Evolutionary conservation across 2,888 invertebrate genomes (phyloP).

Genomic region (Polydrusus cervinus): DNA sequence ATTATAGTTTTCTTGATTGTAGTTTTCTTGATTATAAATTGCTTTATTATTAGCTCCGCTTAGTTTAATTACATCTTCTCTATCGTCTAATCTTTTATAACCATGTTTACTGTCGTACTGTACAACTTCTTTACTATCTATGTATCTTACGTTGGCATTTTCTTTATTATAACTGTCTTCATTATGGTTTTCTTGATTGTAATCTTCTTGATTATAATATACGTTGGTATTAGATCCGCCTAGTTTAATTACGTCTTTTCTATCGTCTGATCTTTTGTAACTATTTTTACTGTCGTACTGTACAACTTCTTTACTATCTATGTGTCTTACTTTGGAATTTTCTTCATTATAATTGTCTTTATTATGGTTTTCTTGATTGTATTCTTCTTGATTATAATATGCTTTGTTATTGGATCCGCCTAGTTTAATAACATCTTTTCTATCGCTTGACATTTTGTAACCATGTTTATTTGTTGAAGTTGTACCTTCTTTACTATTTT

Average conservation of each 20-base stretch:
- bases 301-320: not conserved
- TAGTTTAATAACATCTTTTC: too few species aligned
- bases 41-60: not conserved
- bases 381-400: too few species aligned
- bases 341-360: not conserved
- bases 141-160: not conserved
- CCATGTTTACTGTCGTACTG: not conserved
- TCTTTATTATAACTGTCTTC: not conserved
- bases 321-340: not conserved
- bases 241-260: too few species aligned
- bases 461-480: too few species aligned
- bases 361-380: too few species aligned
- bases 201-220: too few species aligned
- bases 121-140: not conserved
- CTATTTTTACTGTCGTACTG: not conserved
- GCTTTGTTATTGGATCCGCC: too few species aligned
- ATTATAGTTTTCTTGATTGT: not conserved
- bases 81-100: not conserved
- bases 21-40: not conserved
- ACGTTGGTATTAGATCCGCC: too few species aligned
- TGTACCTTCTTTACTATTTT: not conserved
- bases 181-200: too few species aligned
- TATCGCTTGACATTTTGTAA: not conserved
- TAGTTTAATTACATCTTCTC: not conserved
- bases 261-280: not conserved